phyloP scores from a whole-genome alignment of 2,797 vertebrate genomes.

The Falco cherrug region DNA sequence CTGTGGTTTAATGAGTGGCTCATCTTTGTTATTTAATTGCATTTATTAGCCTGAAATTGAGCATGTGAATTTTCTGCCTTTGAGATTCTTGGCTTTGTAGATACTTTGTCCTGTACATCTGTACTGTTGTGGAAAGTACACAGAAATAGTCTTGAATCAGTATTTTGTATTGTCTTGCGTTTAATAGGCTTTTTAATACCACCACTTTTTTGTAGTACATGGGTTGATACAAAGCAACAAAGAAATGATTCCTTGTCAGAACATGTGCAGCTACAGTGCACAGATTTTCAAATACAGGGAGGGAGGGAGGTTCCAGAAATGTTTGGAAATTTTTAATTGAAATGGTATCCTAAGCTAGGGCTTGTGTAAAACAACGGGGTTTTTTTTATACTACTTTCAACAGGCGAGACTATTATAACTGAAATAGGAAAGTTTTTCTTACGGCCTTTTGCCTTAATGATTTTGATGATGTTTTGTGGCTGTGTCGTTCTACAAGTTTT shows the following conservation, averaged over 20 bases:
- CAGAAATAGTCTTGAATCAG: neutral
- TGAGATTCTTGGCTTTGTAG: neutral
- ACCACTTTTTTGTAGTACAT: neutral
- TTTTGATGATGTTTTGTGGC: neutral
- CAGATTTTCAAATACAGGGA: neutral
- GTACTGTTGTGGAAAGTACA: neutral
- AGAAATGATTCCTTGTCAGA: neutral
- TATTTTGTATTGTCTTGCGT: neutral
- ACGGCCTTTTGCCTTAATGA: neutral
- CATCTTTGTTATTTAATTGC: neutral
- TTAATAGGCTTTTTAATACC: neutral
- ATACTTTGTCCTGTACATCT: rapidly evolving
- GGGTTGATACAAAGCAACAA: neutral
- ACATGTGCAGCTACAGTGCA: too few relatives aligned
- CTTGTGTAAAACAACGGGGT: neutral
- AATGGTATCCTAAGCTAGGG: neutral
- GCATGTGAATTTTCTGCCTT: neutral
- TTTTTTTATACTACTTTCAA: neutral
- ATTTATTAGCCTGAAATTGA: neutral
- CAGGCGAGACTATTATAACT: neutral
- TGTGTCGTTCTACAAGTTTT: neutral
- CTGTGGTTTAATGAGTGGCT: neutral
- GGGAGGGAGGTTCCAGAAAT: neutral
- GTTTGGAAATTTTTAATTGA: neutral
- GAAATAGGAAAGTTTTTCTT: neutral